These are phyloP conservation scores for Potorous gilbertii DNA, from an alignment of 2,797 vertebrate species.

Conservation along the genomic window DNA sequence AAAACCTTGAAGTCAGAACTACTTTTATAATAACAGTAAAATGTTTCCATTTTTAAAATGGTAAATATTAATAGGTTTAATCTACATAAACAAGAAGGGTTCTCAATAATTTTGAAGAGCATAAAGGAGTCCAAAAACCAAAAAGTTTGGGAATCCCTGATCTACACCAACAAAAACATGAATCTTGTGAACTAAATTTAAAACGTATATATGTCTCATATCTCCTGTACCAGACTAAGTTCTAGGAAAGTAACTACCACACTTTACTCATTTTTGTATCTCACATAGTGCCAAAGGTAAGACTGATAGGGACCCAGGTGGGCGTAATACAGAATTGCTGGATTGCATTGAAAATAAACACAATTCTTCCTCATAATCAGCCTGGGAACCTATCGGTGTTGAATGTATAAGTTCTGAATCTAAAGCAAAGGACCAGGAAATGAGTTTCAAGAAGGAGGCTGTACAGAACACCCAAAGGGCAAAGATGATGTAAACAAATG, in stretches of 20 bases:
- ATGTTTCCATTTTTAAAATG: not conserved
- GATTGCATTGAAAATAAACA: conserved; percentile 28
- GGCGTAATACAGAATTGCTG: not conserved
- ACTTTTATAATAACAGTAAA: not conserved
- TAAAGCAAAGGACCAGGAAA: not conserved
- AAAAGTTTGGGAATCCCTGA: not conserved
- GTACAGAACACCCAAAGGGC: not conserved
- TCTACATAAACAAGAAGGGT: not conserved
- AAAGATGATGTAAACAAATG: not conserved
- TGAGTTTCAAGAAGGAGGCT: not conserved
- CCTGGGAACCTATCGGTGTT: conserved; percentile 5
- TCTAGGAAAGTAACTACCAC: not conserved
- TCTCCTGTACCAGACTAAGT: not conserved
- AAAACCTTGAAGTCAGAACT: not conserved
- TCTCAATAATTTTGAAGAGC: not conserved
- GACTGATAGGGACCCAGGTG: not conserved
- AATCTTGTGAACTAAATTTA: not conserved
- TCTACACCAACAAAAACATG: not conserved
- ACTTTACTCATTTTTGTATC: conserved; percentile 30
- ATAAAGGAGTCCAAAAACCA: not conserved
- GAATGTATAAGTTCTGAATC: conserved; percentile 18
- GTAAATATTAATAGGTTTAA: not conserved
- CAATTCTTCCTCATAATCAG: not conserved
- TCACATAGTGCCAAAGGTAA: conserved; percentile 19
- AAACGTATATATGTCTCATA: not conserved